These are phyloP conservation scores for Falco novaeseelandiae DNA, from an alignment of 2,797 vertebrate genomes.

Conservation along the genomic window DNA sequence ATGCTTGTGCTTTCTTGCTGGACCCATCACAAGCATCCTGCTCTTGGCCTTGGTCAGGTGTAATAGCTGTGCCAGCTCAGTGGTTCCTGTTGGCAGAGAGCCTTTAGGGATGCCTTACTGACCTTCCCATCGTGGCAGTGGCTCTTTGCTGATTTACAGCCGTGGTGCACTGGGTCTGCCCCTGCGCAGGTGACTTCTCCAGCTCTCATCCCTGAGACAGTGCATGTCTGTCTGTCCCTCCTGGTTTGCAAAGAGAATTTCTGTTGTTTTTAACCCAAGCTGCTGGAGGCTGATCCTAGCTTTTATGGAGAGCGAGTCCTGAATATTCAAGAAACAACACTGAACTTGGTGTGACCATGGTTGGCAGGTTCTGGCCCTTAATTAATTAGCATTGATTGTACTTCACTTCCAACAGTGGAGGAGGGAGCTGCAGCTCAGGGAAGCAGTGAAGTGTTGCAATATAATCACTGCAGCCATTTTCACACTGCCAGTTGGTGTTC, in stretches of 20 bases:
- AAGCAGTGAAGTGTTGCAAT: constrained; percentile 16
- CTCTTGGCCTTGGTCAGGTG: background rate
- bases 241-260: background rate
- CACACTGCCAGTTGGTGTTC: background rate
- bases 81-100: background rate
- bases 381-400: constrained; percentile 64
- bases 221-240: background rate
- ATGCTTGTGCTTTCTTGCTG: background rate
- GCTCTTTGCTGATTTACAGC: background rate
- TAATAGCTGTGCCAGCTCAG: fast-evolving
- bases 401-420: constrained; percentile 15
- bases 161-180: fast-evolving
- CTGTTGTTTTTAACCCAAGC: background rate
- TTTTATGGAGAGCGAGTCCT: background rate
- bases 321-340: constrained; percentile 3
- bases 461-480: constrained; percentile 23
- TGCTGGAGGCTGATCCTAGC: background rate
- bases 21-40: background rate
- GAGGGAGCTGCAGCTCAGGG: constrained; percentile 25
- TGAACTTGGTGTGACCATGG: background rate
- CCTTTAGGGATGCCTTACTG: background rate
- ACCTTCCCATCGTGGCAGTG: background rate
- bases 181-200: fast-evolving
- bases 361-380: constrained; percentile 32
- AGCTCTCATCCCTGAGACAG: background rate